These are phyloP conservation scores for Dendrophyllia cribrosa DNA, from an alignment of 64 coral and sea anemone genomes.

Conservation along the genomic window DNA sequence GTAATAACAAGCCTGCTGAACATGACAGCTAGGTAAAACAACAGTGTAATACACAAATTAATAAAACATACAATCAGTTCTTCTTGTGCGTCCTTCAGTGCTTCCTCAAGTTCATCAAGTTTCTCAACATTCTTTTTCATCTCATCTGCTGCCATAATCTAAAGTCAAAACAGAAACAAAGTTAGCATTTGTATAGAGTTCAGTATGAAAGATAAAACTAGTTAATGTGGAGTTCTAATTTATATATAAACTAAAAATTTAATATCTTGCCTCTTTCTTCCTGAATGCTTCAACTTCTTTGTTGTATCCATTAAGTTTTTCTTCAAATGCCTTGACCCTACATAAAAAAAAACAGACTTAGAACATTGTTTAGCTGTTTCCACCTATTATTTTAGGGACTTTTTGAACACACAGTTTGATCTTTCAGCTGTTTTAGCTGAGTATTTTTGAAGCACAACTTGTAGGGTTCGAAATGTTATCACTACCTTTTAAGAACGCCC, in stretches of 20 bases:
- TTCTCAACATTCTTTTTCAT: conserved; percentile 99
- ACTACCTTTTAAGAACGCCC: too few species aligned
- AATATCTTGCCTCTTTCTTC: conserved; percentile 88
- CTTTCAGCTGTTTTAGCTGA: too few species aligned
- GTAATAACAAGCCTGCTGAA: background rate
- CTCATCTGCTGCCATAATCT: conserved; percentile 99
- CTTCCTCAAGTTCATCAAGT: conserved; percentile 92
- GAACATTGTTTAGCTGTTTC: too few species aligned
- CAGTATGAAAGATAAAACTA: background rate
- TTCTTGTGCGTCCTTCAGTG: conserved; percentile 75
- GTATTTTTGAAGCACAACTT: too few species aligned
- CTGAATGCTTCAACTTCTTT: conserved; percentile 98
- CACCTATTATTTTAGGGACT: too few species aligned
- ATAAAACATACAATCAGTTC: conserved; percentile 78
- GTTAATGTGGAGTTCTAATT: too few species aligned
- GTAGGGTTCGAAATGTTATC: too few species aligned
- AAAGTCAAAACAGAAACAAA: background rate
- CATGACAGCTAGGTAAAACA: too few species aligned
- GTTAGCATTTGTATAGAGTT: background rate
- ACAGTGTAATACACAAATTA: background rate
- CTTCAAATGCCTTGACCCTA: conserved; percentile 95
- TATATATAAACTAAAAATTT: background rate
- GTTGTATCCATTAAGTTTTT: conserved; percentile 94
- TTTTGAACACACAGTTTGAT: too few species aligned
- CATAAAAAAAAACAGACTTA: too few species aligned